Evolutionary conservation across 2,888 invertebrate species (phyloP), one percentile per base, ranked within the genome.

Genomic region (Cyclophora albipunctata): DNA sequence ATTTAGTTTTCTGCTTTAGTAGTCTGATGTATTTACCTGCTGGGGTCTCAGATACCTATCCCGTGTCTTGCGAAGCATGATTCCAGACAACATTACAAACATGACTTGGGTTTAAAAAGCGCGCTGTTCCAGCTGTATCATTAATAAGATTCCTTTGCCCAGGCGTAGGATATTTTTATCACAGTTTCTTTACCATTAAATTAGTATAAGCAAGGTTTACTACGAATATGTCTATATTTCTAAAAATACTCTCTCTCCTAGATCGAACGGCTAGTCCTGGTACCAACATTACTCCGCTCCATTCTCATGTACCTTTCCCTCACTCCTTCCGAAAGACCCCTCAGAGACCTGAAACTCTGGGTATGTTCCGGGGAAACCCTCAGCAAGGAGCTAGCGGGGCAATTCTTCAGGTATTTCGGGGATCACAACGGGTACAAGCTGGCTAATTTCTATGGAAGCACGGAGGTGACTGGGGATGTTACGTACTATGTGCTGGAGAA

Each of bases 391-490:
- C 77, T 96, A 40, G 94, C 94, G 0, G 81, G 90, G 42, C 91
- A 94, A 63, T 97, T 96, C 84, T 95, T 95, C 75, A 86, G 91
- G 40, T 91, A 92, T 58, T 95, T 96, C 58, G 87, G 91, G n/a
- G 90, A 90, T 50, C 89, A 91, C 5, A 79, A 85, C 2, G 83
- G 80, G 0, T 92, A 93, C 55, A 87, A 90, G 7, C 80, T 97
- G 42, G 95, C 95, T 48, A 97, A 97, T 73, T 96, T 96, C 71
- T 97, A 96, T 67, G 97, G 97, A 0, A 96, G 96, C 59, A 96
- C 97, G 0, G 97, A 97, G 76, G 93, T 96, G 0, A 96, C 96
- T 94, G 97, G 96, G 0, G 97, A 96, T 71, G 96, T 97, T 2
- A 96, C 96, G 0, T 96, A 91, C 67, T 92, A 93, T 62, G 88